A percentile compares a stretch with the other conserved stretches of the same genome.
These are phyloP conservation scores for Ceratotherium simum DNA, from an alignment of 2,113 vertebrate species.

Conservation along the genomic window DNA sequence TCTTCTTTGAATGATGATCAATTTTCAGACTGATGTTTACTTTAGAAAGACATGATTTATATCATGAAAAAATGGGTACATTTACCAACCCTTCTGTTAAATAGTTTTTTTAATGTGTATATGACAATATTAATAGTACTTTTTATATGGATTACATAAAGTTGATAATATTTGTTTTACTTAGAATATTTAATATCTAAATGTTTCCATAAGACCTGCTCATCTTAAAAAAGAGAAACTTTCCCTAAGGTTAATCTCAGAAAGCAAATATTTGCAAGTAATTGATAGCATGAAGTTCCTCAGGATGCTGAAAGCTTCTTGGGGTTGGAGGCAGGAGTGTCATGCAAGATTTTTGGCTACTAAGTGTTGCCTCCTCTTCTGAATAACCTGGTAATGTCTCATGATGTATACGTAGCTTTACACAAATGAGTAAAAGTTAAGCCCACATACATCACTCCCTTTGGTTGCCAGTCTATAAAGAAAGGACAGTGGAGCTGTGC, in stretches of 20 bases:
- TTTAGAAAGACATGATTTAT: background rate
- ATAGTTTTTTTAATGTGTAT: background rate
- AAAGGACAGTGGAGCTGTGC: background rate
- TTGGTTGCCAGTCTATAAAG: background rate
- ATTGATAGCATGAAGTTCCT: background rate
- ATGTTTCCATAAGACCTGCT: background rate
- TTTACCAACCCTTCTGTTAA: background rate
- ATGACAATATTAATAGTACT: background rate
- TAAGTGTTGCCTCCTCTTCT: background rate
- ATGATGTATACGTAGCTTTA: background rate
- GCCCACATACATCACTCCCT: background rate
- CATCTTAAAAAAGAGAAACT: background rate
- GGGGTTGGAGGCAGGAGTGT: accelerated
- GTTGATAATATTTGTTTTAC: background rate
- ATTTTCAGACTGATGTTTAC: constrained; percentile 40
- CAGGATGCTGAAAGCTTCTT: background rate
- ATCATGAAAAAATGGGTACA: background rate
- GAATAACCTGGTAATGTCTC: background rate
- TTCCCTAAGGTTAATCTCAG: background rate
- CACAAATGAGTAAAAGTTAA: background rate
- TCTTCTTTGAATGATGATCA: constrained; percentile 2
- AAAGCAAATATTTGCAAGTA: background rate
- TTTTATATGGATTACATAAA: background rate
- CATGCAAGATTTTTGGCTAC: background rate
- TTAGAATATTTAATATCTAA: background rate